Conservation (phyloP, 2,113 vertebrate species). For the Mormyrus iriodes region DNA sequence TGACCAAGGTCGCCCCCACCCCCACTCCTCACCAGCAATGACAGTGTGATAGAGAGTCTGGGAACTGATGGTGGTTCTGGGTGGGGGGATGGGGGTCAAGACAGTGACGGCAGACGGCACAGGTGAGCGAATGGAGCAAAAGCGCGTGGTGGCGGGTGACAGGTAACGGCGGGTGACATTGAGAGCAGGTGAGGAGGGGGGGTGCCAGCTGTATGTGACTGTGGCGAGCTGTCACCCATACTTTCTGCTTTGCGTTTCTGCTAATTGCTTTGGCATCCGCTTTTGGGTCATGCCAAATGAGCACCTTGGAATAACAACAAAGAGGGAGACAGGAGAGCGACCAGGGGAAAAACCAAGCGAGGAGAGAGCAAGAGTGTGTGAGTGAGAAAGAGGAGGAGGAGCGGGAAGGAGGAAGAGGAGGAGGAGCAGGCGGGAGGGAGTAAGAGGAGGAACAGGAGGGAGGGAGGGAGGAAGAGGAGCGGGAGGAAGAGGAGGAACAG, state of each 20-base stretch:
- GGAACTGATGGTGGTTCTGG: background rate
- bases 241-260: background rate
- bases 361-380: conserved; percentile 22
- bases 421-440: conserved; percentile 35
- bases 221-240: background rate
- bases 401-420: conserved; percentile 31
- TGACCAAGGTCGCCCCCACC: background rate
- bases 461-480: conserved; percentile 38
- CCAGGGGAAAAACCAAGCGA: no score
- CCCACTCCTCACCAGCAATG: background rate
- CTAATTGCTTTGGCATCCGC: background rate
- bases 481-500: conserved; percentile 24
- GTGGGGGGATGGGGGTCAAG: background rate
- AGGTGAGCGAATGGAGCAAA: background rate
- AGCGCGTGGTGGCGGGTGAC: background rate
- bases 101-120: background rate
- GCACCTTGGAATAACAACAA: background rate
- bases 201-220: background rate
- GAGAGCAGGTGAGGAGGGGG: background rate
- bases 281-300: background rate
- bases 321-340: background rate
- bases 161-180: background rate
- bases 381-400: conserved; percentile 39
- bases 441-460: no score
- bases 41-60: background rate